phyloP scores from a whole-genome alignment of 2,888 invertebrate species.

The Rotaria macrura region DNA sequence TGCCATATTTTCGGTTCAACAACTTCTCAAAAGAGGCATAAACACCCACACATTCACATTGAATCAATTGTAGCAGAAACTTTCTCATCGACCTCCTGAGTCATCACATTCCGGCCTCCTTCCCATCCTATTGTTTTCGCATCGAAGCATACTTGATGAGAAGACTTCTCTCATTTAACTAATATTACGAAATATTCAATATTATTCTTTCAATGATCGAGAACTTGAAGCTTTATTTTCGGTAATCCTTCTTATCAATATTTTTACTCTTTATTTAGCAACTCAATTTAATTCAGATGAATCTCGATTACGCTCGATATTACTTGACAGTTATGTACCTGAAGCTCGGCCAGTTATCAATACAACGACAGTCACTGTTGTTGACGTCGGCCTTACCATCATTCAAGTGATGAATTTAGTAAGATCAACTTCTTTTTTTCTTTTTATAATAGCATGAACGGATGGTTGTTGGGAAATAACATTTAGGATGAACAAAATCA shows the following conservation, averaged over 20 bases:
- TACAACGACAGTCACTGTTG: conserved; percentile 24
- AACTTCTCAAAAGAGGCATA: too few relatives aligned
- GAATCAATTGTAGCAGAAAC: too few relatives aligned
- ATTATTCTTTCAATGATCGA: background rate
- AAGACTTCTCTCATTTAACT: too few relatives aligned
- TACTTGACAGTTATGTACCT: conserved; percentile 21
- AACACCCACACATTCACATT: too few relatives aligned
- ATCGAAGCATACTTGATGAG: too few relatives aligned
- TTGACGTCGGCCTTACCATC: conserved; percentile 21
- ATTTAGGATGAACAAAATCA: conserved; percentile 33
- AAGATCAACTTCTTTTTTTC: too few relatives aligned
- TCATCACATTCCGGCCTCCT: too few relatives aligned
- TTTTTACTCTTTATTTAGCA: background rate
- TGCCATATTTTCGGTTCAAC: too few relatives aligned
- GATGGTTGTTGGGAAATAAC: background rate
- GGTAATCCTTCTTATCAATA: too few relatives aligned
- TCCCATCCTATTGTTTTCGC: too few relatives aligned
- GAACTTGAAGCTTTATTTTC: background rate
- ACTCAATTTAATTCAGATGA: conserved; percentile 5
- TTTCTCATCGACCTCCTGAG: too few relatives aligned
- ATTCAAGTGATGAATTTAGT: conserved; percentile 31
- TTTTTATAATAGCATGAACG: too few relatives aligned
- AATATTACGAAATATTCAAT: background rate
- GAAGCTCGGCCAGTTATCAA: conserved; percentile 27
- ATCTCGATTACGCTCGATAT: background rate